phyloP scores from a whole-genome alignment of 1,140 invertebrate species.

The Zaprionus taronus region DNA sequence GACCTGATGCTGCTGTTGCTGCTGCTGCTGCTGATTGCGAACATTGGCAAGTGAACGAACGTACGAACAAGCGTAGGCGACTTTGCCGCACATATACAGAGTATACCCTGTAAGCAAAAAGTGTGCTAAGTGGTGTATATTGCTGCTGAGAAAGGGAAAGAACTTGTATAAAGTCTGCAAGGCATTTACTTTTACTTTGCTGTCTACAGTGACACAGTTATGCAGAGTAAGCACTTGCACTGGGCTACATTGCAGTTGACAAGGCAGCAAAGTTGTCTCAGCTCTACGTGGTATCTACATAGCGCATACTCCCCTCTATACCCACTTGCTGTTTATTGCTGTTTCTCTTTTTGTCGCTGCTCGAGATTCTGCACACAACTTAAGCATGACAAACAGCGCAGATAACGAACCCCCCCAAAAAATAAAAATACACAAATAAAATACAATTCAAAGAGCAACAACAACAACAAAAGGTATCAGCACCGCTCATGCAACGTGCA shows the following conservation, averaged over 20 bases:
- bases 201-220: too few relatives aligned
- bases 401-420: conserved; percentile 24
- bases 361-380: conserved; percentile 17
- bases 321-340: neutral
- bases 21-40: conserved; percentile 23
- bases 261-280: neutral
- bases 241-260: too few relatives aligned
- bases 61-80: neutral
- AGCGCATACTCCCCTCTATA: neutral
- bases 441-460: neutral
- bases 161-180: neutral
- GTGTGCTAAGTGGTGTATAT: neutral
- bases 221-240: too few relatives aligned
- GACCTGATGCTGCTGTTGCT: conserved; percentile 11
- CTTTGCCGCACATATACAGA: neutral
- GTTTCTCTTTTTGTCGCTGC: neutral
- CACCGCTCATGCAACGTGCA: neutral
- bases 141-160: neutral
- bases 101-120: conserved; percentile 13
- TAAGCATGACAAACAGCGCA: conserved; percentile 31
- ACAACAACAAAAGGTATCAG: conserved; percentile 11
- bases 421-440: neutral
- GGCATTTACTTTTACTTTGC: too few relatives aligned
- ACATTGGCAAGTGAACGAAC: conserved; percentile 3
- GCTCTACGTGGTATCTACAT: neutral